Evolutionary conservation across 2,888 invertebrate genomes (phyloP).

Genomic region (Spisula subtruncata): DNA sequence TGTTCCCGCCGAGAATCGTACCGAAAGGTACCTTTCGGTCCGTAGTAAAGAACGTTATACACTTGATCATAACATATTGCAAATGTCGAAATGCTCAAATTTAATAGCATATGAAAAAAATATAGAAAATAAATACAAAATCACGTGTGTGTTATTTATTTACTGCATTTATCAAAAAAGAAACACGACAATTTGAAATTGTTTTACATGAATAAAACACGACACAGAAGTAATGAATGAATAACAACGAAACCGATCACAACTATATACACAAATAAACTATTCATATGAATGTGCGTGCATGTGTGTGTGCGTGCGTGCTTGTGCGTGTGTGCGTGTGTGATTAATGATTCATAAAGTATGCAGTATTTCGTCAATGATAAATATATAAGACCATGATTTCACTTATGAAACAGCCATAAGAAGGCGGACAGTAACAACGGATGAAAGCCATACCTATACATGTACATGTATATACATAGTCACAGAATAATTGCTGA

Average conservation of each 20-base stretch:
- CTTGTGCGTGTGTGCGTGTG: neutral
- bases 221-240: neutral
- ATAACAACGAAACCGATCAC: neutral
- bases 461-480: too few species aligned
- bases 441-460: too few species aligned
- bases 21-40: too few species aligned
- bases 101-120: neutral
- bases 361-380: neutral
- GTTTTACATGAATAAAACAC: neutral
- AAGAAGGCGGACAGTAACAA: too few species aligned
- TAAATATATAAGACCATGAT: too few species aligned
- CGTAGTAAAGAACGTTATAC: too few species aligned
- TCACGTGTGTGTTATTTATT: constrained; percentile 20
- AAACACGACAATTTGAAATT: constrained; percentile 22
- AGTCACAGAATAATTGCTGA: too few species aligned
- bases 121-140: neutral
- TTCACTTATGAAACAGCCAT: too few species aligned
- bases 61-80: too few species aligned
- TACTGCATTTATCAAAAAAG: constrained; percentile 19
- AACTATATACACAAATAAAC: constrained; percentile 12
- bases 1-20: too few species aligned
- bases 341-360: neutral
- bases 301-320: neutral
- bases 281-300: neutral
- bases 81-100: neutral